Percentiles rank a stretch among this genome's conserved stretches.
These are phyloP conservation scores for Drosophila mulleri DNA, from an alignment of 2,888 invertebrate species.

Conservation along the genomic window DNA sequence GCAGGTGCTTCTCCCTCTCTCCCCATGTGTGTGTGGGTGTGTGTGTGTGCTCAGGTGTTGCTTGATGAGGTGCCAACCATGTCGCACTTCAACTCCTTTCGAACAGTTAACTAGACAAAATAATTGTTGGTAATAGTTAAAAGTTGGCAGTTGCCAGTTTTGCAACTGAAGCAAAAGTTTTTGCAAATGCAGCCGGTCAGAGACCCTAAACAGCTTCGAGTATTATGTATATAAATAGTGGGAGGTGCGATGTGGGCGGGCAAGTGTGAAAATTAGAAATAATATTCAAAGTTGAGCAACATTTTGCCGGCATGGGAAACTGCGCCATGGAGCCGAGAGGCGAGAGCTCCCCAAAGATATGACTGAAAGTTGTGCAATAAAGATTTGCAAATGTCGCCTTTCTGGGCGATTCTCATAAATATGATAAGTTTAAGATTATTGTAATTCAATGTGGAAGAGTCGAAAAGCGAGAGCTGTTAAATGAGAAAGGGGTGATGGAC, in stretches of 20 bases:
- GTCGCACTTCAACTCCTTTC: slow-evolving; percentile 63
- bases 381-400: slow-evolving; percentile 8
- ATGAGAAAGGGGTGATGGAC: not conserved
- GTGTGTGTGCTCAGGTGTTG: slow-evolving; percentile 7
- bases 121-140: slow-evolving; percentile 70
- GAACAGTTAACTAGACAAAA: slow-evolving; percentile 70
- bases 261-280: slow-evolving; percentile 44
- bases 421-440: not conserved
- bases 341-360: slow-evolving; percentile 8
- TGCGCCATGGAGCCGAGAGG: not conserved
- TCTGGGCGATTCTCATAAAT: slow-evolving; percentile 11
- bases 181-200: slow-evolving; percentile 37
- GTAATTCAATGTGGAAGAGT: not conserved
- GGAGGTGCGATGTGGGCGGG: not conserved
- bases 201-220: slow-evolving; percentile 26
- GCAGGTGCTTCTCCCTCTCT: slow-evolving; percentile 8
- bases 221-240: slow-evolving; percentile 5
- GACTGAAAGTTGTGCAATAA: not conserved
- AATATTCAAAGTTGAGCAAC: slow-evolving; percentile 28
- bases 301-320: slow-evolving; percentile 10
- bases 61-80: slow-evolving; percentile 41
- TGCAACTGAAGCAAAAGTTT: slow-evolving; percentile 40
- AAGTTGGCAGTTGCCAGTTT: slow-evolving; percentile 39
- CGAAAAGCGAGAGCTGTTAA: too few relatives aligned
- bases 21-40: too few relatives aligned